Evolutionary conservation across 2,113 vertebrate species (phyloP).

Genomic region (Orthonyx spaldingii): DNA sequence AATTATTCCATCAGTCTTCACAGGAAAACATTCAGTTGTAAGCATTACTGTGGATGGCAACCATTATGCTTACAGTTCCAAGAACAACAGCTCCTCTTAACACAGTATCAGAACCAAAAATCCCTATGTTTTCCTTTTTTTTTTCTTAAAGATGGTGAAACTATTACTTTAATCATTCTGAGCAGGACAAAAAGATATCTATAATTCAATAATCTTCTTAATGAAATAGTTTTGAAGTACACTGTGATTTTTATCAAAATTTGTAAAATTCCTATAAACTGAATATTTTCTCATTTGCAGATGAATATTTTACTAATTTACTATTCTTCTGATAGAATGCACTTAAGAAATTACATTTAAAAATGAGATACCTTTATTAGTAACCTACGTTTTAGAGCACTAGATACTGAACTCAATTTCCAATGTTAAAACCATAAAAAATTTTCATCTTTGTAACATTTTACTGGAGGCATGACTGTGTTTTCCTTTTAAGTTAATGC

Average conservation of each 20-base stretch:
- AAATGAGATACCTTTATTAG: not conserved
- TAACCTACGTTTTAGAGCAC: not conserved
- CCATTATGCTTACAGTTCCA: not conserved
- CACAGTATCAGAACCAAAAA: not conserved
- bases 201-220: not conserved
- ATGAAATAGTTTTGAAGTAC: not conserved
- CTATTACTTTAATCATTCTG: not conserved
- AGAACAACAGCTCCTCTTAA: not conserved
- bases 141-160: not conserved
- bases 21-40: not conserved
- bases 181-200: not conserved
- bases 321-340: not conserved
- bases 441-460: not conserved
- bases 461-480: not conserved
- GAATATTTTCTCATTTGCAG: not conserved
- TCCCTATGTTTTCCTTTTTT: not conserved
- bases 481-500: not conserved
- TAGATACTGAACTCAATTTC: not conserved
- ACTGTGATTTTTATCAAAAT: not conserved
- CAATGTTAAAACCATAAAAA: not conserved
- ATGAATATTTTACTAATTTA: not conserved
- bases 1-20: conserved; percentile 39
- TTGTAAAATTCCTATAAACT: not conserved
- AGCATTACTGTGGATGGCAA: not conserved
- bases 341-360: not conserved